These are phyloP conservation scores for Prunella himalayana DNA, from an alignment of 2,113 vertebrate species.

Conservation along the genomic window DNA sequence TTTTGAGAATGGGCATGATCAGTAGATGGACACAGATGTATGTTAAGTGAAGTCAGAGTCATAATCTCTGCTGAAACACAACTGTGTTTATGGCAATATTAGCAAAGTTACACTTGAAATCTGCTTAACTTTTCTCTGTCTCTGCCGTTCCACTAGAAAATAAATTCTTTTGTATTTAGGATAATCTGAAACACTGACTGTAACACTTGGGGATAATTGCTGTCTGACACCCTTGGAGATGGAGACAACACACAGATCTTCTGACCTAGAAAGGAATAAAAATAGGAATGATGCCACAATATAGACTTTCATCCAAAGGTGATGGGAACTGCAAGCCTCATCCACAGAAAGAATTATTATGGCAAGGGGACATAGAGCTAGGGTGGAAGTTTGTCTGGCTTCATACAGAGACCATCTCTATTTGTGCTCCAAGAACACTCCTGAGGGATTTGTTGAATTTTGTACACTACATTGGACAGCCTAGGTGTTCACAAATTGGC, in stretches of 20 bases:
- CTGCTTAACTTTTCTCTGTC: not conserved
- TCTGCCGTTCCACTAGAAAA: not conserved
- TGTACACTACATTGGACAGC: not conserved
- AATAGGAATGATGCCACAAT: not conserved
- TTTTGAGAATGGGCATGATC: not conserved
- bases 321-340: not conserved
- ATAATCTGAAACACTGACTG: not conserved
- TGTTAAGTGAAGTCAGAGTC: not conserved
- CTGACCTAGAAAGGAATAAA: constrained; percentile 6
- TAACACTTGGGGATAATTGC: not conserved
- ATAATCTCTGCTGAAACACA: not conserved
- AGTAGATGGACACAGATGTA: not conserved
- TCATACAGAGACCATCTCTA: not conserved
- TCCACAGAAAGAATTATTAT: not conserved
- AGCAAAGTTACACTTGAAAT: not conserved
- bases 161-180: not conserved
- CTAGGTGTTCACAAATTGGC: not conserved
- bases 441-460: not conserved
- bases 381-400: not conserved
- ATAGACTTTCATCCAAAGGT: not conserved
- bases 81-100: not conserved
- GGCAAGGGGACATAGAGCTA: not conserved
- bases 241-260: not conserved
- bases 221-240: constrained; percentile 1
- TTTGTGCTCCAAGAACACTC: not conserved